Percentiles rank a stretch among this genome's conserved stretches.
Evolutionary conservation across 2,888 invertebrate species (phyloP).

Genomic region (Ariolimax columbianus): DNA sequence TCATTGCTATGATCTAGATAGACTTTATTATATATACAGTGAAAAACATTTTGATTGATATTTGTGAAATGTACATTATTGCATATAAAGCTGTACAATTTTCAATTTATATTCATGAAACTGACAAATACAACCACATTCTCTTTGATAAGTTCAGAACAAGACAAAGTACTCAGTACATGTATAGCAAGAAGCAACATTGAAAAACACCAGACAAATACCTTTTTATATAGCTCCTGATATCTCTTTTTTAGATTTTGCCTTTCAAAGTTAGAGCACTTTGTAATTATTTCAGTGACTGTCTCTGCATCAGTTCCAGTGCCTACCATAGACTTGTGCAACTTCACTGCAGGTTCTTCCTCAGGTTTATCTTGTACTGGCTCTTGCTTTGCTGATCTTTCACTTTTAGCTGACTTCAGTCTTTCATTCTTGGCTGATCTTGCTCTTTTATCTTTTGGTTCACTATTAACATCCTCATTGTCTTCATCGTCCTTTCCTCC

Average conservation of each 20-base stretch:
- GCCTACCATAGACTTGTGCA: constrained; percentile 70
- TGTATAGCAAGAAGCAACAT: background rate
- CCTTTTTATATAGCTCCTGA: constrained; percentile 43
- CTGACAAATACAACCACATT: too few relatives aligned
- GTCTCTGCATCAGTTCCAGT: constrained; percentile 67
- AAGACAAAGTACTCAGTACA: background rate
- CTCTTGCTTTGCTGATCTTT: background rate
- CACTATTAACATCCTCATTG: background rate
- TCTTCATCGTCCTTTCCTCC: background rate
- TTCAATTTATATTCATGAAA: too few relatives aligned
- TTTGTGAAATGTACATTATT: too few relatives aligned
- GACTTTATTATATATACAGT: too few relatives aligned
- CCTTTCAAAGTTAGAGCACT: constrained; percentile 68
- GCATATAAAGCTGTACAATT: too few relatives aligned
- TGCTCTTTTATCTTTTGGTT: background rate
- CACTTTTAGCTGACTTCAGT: background rate
- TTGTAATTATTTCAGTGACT: constrained; percentile 60
- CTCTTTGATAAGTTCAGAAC: background rate
- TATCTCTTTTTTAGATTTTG: constrained; percentile 65
- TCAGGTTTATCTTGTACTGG: background rate
- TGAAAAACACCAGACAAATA: background rate
- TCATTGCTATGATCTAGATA: too few relatives aligned
- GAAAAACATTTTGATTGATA: too few relatives aligned
- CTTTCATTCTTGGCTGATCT: constrained; percentile 14
- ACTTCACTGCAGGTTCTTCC: constrained; percentile 64